Evolutionary conservation across 1,140 invertebrate genomes (phyloP).

Genomic region (Aplysia californica): DNA sequence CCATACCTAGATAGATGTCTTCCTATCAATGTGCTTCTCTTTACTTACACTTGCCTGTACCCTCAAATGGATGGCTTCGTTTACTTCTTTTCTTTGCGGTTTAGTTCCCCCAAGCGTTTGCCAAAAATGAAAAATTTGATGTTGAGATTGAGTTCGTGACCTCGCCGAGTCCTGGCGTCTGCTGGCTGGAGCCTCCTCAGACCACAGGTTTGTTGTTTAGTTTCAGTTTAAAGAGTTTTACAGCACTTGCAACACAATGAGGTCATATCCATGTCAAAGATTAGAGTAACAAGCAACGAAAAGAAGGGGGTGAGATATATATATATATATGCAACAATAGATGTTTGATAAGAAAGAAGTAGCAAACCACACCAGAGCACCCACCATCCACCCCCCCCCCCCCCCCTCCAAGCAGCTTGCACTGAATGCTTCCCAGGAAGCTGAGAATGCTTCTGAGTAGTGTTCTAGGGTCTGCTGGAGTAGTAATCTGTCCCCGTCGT

Average conservation of each 20-base stretch:
- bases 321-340: neutral
- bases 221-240: neutral
- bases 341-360: neutral
- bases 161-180: conserved; percentile 33
- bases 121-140: conserved; percentile 22
- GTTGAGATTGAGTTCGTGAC: conserved; percentile 36
- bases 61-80: neutral
- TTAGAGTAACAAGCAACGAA: neutral
- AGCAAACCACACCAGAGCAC: neutral
- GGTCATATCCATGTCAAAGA: neutral
- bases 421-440: no score
- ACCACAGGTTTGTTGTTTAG: conserved; percentile 39
- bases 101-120: conserved; percentile 27
- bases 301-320: no score
- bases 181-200: conserved; percentile 44
- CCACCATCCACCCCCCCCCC: no score
- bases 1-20: neutral
- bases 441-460: no score
- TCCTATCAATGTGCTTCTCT: neutral
- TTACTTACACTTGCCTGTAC: neutral
- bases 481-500: no score
- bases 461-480: no score
- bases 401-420: neutral
- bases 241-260: neutral
- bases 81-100: conserved; percentile 5